Percentiles rank a stretch among this genome's conserved stretches.
phyloP scores from a whole-genome alignment of 2,888 invertebrate genomes.

The Tiphia femorata region DNA sequence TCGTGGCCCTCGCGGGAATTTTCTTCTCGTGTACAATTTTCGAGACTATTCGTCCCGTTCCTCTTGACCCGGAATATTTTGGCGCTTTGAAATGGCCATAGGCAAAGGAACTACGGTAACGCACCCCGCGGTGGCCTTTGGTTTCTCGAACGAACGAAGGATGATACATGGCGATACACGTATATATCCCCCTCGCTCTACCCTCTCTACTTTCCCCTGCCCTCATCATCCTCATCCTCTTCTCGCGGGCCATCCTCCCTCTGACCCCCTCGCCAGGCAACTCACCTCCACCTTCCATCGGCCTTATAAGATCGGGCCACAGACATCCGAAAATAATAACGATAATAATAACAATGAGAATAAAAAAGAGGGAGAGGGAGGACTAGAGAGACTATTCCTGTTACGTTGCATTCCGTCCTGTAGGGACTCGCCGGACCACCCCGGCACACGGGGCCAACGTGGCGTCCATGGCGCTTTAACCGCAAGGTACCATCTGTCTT shows the following conservation, averaged over 20 bases:
- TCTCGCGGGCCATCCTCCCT: constrained; percentile 21
- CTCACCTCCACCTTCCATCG: constrained; percentile 50
- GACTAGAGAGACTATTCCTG: constrained; percentile 65
- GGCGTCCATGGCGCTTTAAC: constrained; percentile 59
- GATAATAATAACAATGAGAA: constrained; percentile 54
- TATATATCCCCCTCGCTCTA: constrained; percentile 48
- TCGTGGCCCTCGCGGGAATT: too few relatives aligned
- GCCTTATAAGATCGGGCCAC: constrained; percentile 46
- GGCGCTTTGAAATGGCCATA: constrained; percentile 43
- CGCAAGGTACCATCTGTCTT: constrained; percentile 52
- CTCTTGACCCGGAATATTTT: constrained; percentile 22
- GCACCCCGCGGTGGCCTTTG: constrained; percentile 68
- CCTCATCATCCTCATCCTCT: constrained; percentile 11
- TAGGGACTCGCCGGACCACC: constrained; percentile 67
- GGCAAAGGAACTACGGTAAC: constrained; percentile 63
- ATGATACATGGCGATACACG: constrained; percentile 69
- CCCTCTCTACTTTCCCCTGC: constrained; percentile 37
- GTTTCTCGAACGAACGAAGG: constrained; percentile 62
- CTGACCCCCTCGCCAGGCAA: constrained; percentile 35
- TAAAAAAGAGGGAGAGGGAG: constrained; percentile 43
- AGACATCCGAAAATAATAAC: constrained; percentile 58
- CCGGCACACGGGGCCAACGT: constrained; percentile 55
- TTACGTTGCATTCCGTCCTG: constrained; percentile 66
- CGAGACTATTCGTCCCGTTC: too few relatives aligned
- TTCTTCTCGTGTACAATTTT: too few relatives aligned